Evolutionary conservation across 2,888 invertebrate species (phyloP).

Genomic region (Toxonevra muliebris): DNA sequence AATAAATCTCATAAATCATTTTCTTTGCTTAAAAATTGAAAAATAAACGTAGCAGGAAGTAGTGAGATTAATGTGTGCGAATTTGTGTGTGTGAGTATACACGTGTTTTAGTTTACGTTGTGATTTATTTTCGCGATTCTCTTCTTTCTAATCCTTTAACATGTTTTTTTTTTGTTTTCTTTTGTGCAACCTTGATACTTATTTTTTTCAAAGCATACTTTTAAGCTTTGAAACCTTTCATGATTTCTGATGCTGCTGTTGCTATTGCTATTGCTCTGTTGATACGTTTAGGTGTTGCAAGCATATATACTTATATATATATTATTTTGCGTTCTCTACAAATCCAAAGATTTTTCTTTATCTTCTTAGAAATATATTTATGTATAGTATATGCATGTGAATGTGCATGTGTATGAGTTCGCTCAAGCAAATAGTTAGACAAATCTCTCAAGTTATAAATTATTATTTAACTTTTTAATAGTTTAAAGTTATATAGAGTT

Average conservation of each 20-base stretch:
- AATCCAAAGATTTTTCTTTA: too few species aligned
- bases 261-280: neutral
- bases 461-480: too few species aligned
- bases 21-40: constrained; percentile 10
- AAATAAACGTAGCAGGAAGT: neutral
- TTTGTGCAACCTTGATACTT: neutral
- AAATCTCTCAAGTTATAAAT: too few species aligned
- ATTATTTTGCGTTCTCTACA: too few species aligned
- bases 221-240: constrained; percentile 8
- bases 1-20: constrained; percentile 5
- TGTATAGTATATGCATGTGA: too few species aligned
- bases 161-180: neutral
- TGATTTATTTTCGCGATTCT: neutral
- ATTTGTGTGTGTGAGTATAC: neutral
- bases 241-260: neutral
- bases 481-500: too few species aligned
- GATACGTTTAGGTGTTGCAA: neutral
- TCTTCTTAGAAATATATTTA: too few species aligned
- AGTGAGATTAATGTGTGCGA: neutral
- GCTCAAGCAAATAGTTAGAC: too few species aligned
- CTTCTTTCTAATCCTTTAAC: too few species aligned
- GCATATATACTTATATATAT: too few species aligned
- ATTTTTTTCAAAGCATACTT: neutral
- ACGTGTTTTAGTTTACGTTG: neutral
- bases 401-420: too few species aligned